phyloP scores from a whole-genome alignment of 2,888 invertebrate species.

The Heliconius erato region DNA sequence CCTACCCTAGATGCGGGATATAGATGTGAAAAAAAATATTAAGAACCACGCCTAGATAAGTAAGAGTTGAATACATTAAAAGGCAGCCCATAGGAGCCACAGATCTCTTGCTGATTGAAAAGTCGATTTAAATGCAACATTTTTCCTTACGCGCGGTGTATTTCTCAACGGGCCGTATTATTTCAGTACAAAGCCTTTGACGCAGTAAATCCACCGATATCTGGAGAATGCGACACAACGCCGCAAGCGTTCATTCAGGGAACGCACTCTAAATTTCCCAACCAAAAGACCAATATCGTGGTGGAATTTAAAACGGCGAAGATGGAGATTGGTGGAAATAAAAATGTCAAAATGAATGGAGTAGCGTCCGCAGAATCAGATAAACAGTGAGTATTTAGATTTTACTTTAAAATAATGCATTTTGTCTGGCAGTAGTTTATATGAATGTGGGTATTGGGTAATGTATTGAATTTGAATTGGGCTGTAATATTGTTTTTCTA shows the following conservation, averaged over 20 bases:
- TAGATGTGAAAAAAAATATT: neutral
- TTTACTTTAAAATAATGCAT: conserved; percentile 1
- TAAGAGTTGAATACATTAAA: conserved; percentile 3
- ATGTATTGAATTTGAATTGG: neutral
- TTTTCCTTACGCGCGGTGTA: conserved; percentile 66
- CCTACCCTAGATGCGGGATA: no score
- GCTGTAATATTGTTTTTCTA: neutral
- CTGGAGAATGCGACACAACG: conserved; percentile 79
- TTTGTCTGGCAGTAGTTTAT: neutral
- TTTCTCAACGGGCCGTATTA: conserved; percentile 83
- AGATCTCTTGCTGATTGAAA: conserved; percentile 82
- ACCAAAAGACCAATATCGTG: conserved; percentile 62
- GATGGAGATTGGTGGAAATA: conserved; percentile 37
- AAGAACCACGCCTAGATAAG: neutral
- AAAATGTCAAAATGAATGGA: conserved; percentile 37
- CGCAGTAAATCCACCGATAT: conserved; percentile 83
- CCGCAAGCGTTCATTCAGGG: conserved; percentile 56
- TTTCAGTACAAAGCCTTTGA: conserved; percentile 80
- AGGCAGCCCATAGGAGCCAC: conserved; percentile 61
- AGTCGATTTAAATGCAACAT: conserved; percentile 82
- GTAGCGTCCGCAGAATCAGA: conserved; percentile 32
- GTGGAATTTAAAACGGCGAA: conserved; percentile 74
- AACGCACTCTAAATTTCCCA: conserved; percentile 54
- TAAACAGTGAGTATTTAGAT: neutral
- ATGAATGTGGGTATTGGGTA: neutral